Percentiles rank a stretch among this genome's conserved stretches.
Evolutionary conservation across 92 coral and sea anemone species (phyloP).

Genomic region (Porites evermanni): DNA sequence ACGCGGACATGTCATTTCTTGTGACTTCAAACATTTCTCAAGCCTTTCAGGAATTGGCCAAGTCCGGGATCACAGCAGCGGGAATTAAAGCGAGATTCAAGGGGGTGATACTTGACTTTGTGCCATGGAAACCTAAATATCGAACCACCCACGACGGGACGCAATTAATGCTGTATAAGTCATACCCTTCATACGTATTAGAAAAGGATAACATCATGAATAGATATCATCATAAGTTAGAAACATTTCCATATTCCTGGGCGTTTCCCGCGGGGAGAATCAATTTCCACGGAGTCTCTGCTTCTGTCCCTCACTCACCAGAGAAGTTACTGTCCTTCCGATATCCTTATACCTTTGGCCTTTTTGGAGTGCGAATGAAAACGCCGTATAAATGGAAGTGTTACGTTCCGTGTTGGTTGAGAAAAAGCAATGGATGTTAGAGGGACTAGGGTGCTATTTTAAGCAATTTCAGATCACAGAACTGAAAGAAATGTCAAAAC

Average conservation of each 20-base stretch:
- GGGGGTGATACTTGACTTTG: conserved; percentile 65
- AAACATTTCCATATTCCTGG: conserved; percentile 78
- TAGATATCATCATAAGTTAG: conserved; percentile 52
- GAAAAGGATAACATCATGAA: conserved; percentile 61
- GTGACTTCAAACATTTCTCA: conserved; percentile 19
- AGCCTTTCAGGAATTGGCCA: conserved; percentile 62
- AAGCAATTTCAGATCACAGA: too few species aligned
- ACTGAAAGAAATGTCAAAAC: too few species aligned
- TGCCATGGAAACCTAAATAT: conserved; percentile 67
- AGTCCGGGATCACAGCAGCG: conserved; percentile 72
- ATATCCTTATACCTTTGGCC: conserved; percentile 74
- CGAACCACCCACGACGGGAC: conserved; percentile 51
- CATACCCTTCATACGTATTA: conserved; percentile 62
- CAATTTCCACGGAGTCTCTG: conserved; percentile 67
- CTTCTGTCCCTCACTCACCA: conserved; percentile 73
- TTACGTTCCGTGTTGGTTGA: conserved; percentile 81
- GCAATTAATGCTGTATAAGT: conserved; percentile 58
- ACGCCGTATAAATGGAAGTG: conserved; percentile 95
- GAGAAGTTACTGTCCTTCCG: conserved; percentile 58
- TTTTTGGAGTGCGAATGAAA: conserved; percentile 32
- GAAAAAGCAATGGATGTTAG: conserved; percentile 41
- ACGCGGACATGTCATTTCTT: conserved; percentile 86
- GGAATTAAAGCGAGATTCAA: conserved; percentile 66
- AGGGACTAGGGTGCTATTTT: background rate
- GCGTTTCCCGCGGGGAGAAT: conserved; percentile 65